Conservation (phyloP, 2,113 vertebrate genomes). For the Myodes glareolus region DNA sequence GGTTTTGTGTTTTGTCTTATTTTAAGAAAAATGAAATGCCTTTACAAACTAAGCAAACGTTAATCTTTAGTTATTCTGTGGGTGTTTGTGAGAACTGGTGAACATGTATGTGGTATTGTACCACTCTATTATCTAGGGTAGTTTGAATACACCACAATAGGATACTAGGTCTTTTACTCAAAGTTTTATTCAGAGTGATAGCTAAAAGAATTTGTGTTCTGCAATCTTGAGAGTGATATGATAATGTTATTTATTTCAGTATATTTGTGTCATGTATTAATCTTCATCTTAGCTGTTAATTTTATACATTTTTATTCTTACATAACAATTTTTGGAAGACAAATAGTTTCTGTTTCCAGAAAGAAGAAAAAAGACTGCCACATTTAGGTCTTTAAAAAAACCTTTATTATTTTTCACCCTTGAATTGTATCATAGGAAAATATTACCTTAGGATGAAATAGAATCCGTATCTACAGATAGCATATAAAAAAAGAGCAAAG, state of each 20-base stretch:
- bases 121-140: slow-evolving; percentile 61
- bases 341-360: slow-evolving; percentile 38
- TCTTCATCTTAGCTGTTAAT: slow-evolving; percentile 52
- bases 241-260: slow-evolving; percentile 7
- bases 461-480: background rate
- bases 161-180: slow-evolving; percentile 63
- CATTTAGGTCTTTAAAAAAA: background rate
- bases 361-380: slow-evolving; percentile 21
- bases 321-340: slow-evolving; percentile 31
- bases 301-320: slow-evolving; percentile 27
- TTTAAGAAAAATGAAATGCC: background rate
- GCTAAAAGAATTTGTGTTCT: slow-evolving; percentile 52
- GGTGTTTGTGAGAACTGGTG: background rate
- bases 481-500: background rate
- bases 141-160: slow-evolving; percentile 66
- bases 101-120: background rate
- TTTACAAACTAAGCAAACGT: background rate
- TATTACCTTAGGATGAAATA: background rate
- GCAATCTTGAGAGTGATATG: slow-evolving; percentile 41
- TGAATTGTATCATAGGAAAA: background rate
- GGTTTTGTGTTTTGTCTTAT: background rate
- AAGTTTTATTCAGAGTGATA: slow-evolving; percentile 57
- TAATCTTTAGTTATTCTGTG: background rate
- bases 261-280: slow-evolving; percentile 49
- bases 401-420: background rate